A percentile compares a stretch with the other conserved stretches of the same genome.
Evolutionary conservation across 2,888 invertebrate genomes (phyloP).

Genomic region (Ectropis crepuscularia): DNA sequence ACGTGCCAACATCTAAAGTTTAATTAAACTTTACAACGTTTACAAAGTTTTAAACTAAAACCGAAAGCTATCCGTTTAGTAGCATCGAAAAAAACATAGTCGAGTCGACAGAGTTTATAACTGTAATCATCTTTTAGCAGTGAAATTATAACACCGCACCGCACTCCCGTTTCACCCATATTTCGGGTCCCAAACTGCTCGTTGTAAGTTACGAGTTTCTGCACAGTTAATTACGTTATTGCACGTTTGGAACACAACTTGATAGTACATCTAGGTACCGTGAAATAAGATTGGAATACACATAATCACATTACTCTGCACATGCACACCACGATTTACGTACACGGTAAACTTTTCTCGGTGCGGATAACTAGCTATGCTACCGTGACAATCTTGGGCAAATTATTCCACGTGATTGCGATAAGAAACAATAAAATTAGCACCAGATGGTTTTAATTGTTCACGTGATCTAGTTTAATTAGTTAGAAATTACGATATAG

Average conservation of each 20-base stretch:
- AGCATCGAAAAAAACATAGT: not conserved
- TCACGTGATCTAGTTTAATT: conserved; percentile 15
- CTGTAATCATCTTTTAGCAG: not conserved
- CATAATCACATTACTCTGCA: conserved; percentile 50
- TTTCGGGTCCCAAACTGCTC: conserved; percentile 54
- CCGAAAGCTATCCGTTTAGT: not conserved
- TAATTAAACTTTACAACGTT: conserved; percentile 17
- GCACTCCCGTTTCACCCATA: conserved; percentile 31
- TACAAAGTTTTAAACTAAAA: conserved; percentile 4
- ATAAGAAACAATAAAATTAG: conserved; percentile 29
- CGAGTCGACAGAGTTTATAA: not conserved
- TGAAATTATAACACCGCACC: conserved; percentile 11
- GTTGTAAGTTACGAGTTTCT: conserved; percentile 60
- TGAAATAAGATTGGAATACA: conserved; percentile 53
- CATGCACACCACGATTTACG: conserved; percentile 41
- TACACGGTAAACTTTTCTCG: conserved; percentile 23
- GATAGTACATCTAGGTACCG: conserved; percentile 43
- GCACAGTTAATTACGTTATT: conserved; percentile 63
- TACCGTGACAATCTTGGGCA: conserved; percentile 26
- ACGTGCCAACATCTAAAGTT: conserved; percentile 20
- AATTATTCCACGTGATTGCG: conserved; percentile 35
- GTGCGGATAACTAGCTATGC: conserved; percentile 3
- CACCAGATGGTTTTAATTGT: conserved; percentile 22
- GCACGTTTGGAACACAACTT: conserved; percentile 54
- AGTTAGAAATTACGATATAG: conserved; percentile 7